Percentiles rank a stretch among this genome's conserved stretches.
Conservation (phyloP, 1,140 invertebrate genomes). For the Caerostris darwini region DNA sequence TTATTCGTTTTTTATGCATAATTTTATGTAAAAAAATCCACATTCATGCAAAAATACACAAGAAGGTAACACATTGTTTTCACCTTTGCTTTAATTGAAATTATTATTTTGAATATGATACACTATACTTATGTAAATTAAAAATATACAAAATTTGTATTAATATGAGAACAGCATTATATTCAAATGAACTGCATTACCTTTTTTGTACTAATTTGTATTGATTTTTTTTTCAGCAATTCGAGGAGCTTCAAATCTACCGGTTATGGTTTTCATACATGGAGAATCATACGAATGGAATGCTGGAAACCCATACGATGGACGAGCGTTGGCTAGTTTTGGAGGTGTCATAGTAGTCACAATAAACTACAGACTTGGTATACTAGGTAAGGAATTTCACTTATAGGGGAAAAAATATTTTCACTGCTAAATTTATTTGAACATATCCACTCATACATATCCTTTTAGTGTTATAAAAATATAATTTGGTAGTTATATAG, state of each 20-base stretch:
- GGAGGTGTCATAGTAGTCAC: conserved; percentile 97
- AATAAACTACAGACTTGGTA: conserved; percentile 97
- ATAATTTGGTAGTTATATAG: no score
- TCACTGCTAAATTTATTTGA: no score
- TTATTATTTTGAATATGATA: no score
- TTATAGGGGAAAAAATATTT: no score
- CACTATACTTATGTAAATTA: no score
- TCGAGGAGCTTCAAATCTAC: conserved; percentile 82
- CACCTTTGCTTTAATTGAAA: no score
- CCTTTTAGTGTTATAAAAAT: no score
- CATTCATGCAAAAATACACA: no score
- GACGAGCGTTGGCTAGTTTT: conserved; percentile 94
- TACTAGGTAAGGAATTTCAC: conserved; percentile 89
- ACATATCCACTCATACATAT: no score
- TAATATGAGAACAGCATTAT: neutral
- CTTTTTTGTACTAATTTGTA: neutral
- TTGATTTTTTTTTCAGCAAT: conserved; percentile 18
- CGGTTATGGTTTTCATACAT: conserved; percentile 96
- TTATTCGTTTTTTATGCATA: no score
- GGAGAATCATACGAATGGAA: conserved; percentile 98
- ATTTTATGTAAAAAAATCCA: no score
- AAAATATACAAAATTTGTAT: neutral
- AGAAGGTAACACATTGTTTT: no score
- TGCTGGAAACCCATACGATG: conserved; percentile 97
- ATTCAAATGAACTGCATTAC: neutral